Percentiles rank a stretch among this genome's conserved stretches.
phyloP scores from a whole-genome alignment of 2,888 invertebrate species.

The Apoderus coryli region DNA sequence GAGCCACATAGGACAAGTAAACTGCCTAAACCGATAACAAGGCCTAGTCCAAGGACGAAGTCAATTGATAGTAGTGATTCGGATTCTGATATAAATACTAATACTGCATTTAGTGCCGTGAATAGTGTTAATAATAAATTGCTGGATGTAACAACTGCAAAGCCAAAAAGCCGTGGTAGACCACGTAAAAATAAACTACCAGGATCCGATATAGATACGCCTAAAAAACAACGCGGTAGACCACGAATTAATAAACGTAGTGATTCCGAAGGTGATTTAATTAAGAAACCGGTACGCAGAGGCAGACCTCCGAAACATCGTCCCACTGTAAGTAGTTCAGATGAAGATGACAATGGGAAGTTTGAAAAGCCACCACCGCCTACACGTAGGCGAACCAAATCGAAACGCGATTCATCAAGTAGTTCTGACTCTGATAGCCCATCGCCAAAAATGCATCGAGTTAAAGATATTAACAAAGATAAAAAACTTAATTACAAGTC shows the following conservation, averaged over 20 bases:
- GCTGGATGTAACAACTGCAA: conserved; percentile 8
- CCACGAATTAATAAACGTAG: conserved; percentile 19
- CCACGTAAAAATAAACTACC: conserved; percentile 16
- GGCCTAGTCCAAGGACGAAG: conserved; percentile 29
- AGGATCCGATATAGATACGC: conserved; percentile 14
- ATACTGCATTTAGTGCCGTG: conserved; percentile 8
- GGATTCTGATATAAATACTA: conserved; percentile 22
- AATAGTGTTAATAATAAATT: too few species aligned
- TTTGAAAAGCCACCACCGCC: conserved; percentile 25
- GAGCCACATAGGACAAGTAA: conserved; percentile 17
- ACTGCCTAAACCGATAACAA: conserved; percentile 24
- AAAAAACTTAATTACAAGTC: conserved; percentile 1
- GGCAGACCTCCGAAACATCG: conserved; percentile 27
- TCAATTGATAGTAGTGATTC: conserved; percentile 29
- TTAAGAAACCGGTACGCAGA: conserved; percentile 19
- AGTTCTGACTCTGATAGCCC: conserved; percentile 22
- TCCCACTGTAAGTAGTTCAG: conserved; percentile 28
- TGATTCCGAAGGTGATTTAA: conserved; percentile 14
- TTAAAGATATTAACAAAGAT: neutral
- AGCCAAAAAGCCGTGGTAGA: conserved; percentile 18
- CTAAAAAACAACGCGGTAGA: conserved; percentile 22
- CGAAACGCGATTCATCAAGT: conserved; percentile 20
- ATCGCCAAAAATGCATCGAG: conserved; percentile 11
- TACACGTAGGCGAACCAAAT: conserved; percentile 23
- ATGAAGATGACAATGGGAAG: conserved; percentile 30